Percentiles rank a stretch among this genome's conserved stretches.
Conservation (phyloP, 1,140 invertebrate species). For the Armadillidium nasatum region DNA sequence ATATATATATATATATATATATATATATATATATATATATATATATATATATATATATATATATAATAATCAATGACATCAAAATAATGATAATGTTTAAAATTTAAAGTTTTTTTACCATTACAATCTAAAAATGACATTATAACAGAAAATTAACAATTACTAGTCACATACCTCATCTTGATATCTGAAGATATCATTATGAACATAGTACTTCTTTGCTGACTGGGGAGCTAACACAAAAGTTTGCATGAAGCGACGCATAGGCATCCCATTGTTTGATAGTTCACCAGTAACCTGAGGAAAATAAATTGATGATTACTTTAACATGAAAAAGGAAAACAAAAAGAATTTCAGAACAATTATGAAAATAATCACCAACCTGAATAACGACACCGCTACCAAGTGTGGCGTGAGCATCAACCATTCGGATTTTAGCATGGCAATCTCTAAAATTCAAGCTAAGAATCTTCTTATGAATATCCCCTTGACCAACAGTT, state of each 20-base stretch:
- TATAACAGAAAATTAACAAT: no score
- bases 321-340: neutral
- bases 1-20: no score
- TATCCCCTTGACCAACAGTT: constrained; percentile 86
- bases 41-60: no score
- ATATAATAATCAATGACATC: no score
- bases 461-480: constrained; percentile 91
- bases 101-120: no score
- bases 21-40: no score
- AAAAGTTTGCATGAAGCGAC: constrained; percentile 95
- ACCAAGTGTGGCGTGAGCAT: constrained; percentile 77
- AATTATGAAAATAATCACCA: constrained; percentile 36
- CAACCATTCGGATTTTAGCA: constrained; percentile 81
- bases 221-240: constrained; percentile 88
- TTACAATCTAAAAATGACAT: no score
- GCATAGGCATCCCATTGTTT: constrained; percentile 91
- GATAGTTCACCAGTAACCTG: constrained; percentile 91
- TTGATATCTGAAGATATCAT: constrained; percentile 98
- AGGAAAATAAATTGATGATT: neutral
- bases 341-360: neutral
- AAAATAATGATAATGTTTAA: no score
- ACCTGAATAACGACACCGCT: constrained; percentile 92
- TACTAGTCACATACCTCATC: constrained; percentile 50
- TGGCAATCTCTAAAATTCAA: constrained; percentile 94
- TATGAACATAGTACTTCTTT: constrained; percentile 96